Percentiles rank a stretch among this genome's conserved stretches.
Evolutionary conservation across 2,888 invertebrate species (phyloP).

Genomic region (Octonoba sinensis): DNA sequence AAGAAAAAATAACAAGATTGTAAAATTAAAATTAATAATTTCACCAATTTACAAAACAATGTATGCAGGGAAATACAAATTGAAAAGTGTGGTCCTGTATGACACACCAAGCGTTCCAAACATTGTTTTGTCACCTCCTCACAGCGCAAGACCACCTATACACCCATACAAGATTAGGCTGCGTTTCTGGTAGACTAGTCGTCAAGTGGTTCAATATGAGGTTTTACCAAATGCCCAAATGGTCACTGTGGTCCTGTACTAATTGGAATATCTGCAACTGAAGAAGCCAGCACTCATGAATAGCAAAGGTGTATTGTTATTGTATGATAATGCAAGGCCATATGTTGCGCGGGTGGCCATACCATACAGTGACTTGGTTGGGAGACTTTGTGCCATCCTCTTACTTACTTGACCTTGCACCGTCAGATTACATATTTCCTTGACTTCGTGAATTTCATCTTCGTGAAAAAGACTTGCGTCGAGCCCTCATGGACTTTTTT

Average conservation of each 20-base stretch:
- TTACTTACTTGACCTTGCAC: constrained; percentile 66
- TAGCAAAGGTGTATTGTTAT: constrained; percentile 29
- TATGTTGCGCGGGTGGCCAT: constrained; percentile 54
- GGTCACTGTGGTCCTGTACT: not conserved
- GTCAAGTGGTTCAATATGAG: not conserved
- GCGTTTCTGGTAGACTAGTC: not conserved
- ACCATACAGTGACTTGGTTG: constrained; percentile 51
- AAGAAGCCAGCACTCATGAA: constrained; percentile 14
- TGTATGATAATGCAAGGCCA: constrained; percentile 65
- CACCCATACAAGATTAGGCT: constrained; percentile 3
- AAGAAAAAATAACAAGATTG: too few species aligned
- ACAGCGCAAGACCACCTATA: not conserved
- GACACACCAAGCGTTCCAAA: not conserved
- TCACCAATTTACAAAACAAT: too few species aligned
- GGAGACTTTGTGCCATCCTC: constrained; percentile 64
- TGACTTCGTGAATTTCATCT: not conserved
- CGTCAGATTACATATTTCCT: constrained; percentile 37
- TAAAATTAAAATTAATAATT: too few species aligned
- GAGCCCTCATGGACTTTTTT: not conserved
- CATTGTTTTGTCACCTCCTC: not conserved
- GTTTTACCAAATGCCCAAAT: not conserved
- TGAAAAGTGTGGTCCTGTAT: not conserved
- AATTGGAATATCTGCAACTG: not conserved
- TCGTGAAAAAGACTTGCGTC: not conserved
- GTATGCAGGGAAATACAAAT: too few species aligned